phyloP scores from a whole-genome alignment of 2,888 invertebrate genomes.

The Ceraclea dissimilis region DNA sequence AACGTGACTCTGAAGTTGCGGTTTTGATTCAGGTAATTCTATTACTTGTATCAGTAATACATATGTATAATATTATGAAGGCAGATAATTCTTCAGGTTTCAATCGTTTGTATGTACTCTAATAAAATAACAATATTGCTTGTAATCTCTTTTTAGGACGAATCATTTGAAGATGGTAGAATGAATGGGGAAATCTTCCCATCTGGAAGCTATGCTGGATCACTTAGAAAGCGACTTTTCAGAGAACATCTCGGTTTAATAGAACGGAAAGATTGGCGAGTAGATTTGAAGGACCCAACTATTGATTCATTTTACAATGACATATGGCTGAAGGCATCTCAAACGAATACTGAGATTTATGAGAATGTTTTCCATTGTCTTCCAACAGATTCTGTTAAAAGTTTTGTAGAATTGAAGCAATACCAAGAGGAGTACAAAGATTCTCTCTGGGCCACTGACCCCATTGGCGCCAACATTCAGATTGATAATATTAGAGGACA shows the following conservation, averaged over 20 bases:
- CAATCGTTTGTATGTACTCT: neutral
- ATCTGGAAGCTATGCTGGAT: constrained; percentile 80
- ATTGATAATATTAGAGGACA: constrained; percentile 74
- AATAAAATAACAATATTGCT: no score
- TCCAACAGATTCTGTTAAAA: constrained; percentile 75
- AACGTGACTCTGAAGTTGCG: constrained; percentile 90
- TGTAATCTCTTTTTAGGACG: constrained; percentile 52
- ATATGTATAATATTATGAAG: neutral
- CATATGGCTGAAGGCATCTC: constrained; percentile 76
- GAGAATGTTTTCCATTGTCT: constrained; percentile 90
- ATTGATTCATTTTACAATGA: constrained; percentile 75
- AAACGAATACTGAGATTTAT: constrained; percentile 78
- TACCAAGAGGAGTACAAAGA: constrained; percentile 61
- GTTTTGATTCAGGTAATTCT: constrained; percentile 68
- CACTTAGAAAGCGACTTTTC: constrained; percentile 77
- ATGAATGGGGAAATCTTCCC: constrained; percentile 79
- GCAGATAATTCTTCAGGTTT: neutral
- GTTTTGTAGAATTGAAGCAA: constrained; percentile 67
- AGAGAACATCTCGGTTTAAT: constrained; percentile 79
- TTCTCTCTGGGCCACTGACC: constrained; percentile 66
- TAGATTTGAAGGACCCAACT: constrained; percentile 74
- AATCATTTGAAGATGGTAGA: constrained; percentile 67
- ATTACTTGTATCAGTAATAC: neutral
- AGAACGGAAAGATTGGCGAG: constrained; percentile 41
- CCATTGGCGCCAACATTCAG: constrained; percentile 62